Base-by-base conservation (phyloP, 2,888 invertebrate species). In the Parapristionchus giblindavisi region DNA sequence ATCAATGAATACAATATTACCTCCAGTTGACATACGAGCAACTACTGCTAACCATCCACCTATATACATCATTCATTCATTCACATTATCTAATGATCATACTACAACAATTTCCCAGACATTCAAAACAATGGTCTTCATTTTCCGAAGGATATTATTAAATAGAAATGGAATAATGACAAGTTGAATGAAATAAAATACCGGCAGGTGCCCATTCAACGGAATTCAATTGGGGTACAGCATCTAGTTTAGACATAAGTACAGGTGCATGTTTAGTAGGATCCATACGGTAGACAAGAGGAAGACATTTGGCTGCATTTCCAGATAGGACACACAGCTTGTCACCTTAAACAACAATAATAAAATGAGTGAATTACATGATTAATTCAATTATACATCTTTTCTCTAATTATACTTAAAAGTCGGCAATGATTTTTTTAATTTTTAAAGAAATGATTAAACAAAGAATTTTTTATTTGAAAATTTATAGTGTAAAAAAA, bases 271-370 rank as follows among this genome's bases (percentile, higher is more conserved):
- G 84, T 66, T 84, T 85, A 32, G 80, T 82, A 40, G 84, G 76
- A 68, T 87, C 87, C 72, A 87, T 81, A 24, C 79, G 78, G 77
- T 84, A 87, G 54, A 87, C 79, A 48, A 83, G 77, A 17, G 86
- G 87, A n/a, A 83, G 85, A 21, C 81, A 81, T 70, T 85, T 87
- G 73, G 81, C 81, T 8, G 75, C 77, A 58, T 77, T 79, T 0
- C 98, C 98, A 83, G 97, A 96, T 80, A 99, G 96, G 75, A 97
- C 95, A 0, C 95, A 93, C 89, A 99, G 98, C 88, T 96, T 97
- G 66, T 93, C 93, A 2, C 98, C 98, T 8, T 94, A 91, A 81
- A 65, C 6, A n/a, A 6, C 14, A 54, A 54, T 14, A 14, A 6
- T 24, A 54, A 54, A 54, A 43, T 43, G 43, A 43, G 17, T 43